Conservation (phyloP, 2,113 vertebrate genomes). For the Mixornis gularis region DNA sequence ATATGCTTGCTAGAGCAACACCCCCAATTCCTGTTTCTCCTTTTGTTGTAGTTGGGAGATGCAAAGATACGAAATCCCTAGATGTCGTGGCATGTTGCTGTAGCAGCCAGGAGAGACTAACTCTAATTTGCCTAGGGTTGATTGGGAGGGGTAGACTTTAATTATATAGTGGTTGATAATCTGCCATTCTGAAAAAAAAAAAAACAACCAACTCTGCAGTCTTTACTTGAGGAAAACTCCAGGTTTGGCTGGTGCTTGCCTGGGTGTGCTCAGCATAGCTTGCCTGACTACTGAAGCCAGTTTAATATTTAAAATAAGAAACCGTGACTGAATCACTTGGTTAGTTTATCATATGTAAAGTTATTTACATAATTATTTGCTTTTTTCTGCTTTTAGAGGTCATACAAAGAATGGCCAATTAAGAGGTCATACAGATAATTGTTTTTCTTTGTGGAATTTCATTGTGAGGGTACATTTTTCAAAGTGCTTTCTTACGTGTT, state of each 20-base stretch:
- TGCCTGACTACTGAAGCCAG: neutral
- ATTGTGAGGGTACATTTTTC: neutral
- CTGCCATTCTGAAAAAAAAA: constrained; percentile 26
- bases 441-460: neutral
- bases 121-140: constrained; percentile 34
- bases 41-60: constrained; percentile 7
- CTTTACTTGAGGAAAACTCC: neutral
- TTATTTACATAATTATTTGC: neutral
- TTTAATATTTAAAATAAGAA: neutral
- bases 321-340: neutral
- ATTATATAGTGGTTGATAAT: constrained; percentile 33
- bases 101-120: constrained; percentile 11
- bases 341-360: neutral
- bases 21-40: neutral
- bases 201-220: neutral
- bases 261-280: neutral
- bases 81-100: constrained; percentile 17
- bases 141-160: constrained; percentile 35
- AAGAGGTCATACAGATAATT: neutral
- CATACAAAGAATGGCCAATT: neutral
- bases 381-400: neutral
- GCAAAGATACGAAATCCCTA: constrained; percentile 8
- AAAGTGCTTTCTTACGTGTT: constrained; percentile 6
- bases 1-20: neutral
- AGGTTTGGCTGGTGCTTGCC: neutral